Base-by-base conservation (phyloP, 2,113 vertebrate genomes). In the Crypturellus undulatus region DNA sequence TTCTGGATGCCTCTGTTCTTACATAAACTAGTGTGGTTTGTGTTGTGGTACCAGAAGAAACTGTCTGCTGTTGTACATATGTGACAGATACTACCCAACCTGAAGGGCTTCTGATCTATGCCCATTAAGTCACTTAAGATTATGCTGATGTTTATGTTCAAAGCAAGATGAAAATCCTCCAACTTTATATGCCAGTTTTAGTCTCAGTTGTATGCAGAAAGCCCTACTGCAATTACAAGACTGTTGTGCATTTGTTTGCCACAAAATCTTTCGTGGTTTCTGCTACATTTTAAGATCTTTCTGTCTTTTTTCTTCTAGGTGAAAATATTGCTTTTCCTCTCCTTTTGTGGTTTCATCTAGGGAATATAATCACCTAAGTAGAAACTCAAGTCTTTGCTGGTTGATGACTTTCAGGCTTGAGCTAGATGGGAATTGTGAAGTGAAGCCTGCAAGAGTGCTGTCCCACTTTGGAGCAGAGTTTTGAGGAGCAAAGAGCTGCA, bases 261-360 rank as follows among this genome's bases (percentile, higher is more conserved):
- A 19, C 54, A 64, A 22, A n/a, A 4, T 38, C 36, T 64, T 6
- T 73, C 18, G 6, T 30, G 28, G 5, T 51, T 77, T 85, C 65
- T 81, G 30, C 20, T 67, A 16, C 2, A 1, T 72, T 62, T 71
- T 8, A 75, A 60, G 79, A 60, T 63, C 0, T 3, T 77, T 34
- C n/a, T 38, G 19, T 4, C 0, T 24, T 20, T 11, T 28, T 59
- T 25, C 38, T 19, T 63, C 45, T 1, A 1, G 5, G 11, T 58
- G 9, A 72, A 26, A 19, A 45, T 68, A 68, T 42, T 17, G 6
- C 32, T 71, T 10, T 82, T 26, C 21, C 19, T 2, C 3, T 62
- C 8, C 25, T 62, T 79, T 49, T 63, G 26, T 24, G 7, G 15
- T 75, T 92, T 83, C 28, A 51, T 78, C 32, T 73, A 42, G 36